These are phyloP conservation scores for Neria commutata DNA, from an alignment of 2,888 invertebrate genomes.

Conservation along the genomic window DNA sequence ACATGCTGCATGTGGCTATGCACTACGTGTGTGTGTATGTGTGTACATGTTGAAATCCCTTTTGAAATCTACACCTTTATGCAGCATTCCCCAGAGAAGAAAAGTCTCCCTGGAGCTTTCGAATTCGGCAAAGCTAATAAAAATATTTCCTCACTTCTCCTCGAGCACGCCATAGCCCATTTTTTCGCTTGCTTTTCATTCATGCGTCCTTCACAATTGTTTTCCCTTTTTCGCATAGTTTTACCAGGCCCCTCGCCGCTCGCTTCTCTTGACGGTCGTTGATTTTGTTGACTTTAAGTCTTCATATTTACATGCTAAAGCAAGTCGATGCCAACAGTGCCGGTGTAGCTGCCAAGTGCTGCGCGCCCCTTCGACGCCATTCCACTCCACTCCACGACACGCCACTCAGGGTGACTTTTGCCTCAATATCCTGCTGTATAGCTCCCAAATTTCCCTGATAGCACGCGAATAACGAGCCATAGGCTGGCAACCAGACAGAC, in stretches of 20 bases:
- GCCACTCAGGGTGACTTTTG: not conserved
- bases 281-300: slow-evolving; percentile 52
- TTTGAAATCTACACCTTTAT: slow-evolving; percentile 47
- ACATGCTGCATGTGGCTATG: no score
- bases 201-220: not conserved
- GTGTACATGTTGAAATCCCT: slow-evolving; percentile 51
- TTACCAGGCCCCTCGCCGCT: not conserved
- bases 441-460: no score
- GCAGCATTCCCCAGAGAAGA: slow-evolving; percentile 35
- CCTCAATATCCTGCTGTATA: not conserved
- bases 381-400: not conserved
- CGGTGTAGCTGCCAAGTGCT: slow-evolving; percentile 44
- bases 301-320: slow-evolving; percentile 52
- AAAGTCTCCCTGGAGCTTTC: slow-evolving; percentile 32
- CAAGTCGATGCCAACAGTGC: no score
- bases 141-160: not conserved
- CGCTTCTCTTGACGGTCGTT: slow-evolving; percentile 34
- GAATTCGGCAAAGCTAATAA: slow-evolving; percentile 29
- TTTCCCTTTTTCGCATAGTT: not conserved
- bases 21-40: slow-evolving; percentile 99
- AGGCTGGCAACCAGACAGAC: slow-evolving; percentile 16
- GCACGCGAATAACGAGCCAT: not conserved
- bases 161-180: not conserved
- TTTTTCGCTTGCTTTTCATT: not conserved
- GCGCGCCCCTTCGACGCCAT: not conserved